phyloP scores from a whole-genome alignment of 2,797 vertebrate genomes.

The Yasuhikotakia modesta region DNA sequence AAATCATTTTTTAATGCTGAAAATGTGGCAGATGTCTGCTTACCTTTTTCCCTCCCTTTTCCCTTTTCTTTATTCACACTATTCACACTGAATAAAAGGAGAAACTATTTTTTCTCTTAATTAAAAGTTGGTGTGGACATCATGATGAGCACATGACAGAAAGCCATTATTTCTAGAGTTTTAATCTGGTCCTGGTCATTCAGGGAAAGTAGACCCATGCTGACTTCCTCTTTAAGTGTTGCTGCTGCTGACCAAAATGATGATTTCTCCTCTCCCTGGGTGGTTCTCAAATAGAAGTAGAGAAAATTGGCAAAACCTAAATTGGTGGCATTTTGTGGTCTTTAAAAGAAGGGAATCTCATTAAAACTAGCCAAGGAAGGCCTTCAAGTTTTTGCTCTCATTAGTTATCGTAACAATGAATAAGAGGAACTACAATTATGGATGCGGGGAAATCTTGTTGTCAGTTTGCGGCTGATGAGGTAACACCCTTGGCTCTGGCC shows the following conservation, averaged over 20 bases:
- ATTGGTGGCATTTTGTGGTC: constrained; percentile 96
- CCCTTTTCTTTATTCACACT: constrained; percentile 22
- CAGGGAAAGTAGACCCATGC: constrained; percentile 86
- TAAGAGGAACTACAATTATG: constrained; percentile 96
- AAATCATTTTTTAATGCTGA: not conserved
- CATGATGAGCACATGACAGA: constrained; percentile 85
- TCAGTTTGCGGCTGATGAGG: constrained; percentile 95
- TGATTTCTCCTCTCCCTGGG: constrained; percentile 84
- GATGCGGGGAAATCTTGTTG: constrained; percentile 94
- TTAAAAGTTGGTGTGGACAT: constrained; percentile 90
- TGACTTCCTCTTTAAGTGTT: constrained; percentile 93
- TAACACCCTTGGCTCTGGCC: constrained; percentile 84
- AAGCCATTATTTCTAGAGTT: constrained; percentile 93
- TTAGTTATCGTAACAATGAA: constrained; percentile 90
- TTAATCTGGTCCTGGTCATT: constrained; percentile 90
- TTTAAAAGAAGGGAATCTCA: constrained; percentile 91
- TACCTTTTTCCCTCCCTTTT: constrained; percentile 3
- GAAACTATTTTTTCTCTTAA: constrained; percentile 82
- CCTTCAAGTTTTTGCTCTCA: constrained; percentile 89
- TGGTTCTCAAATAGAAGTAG: constrained; percentile 90
- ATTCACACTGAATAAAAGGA: constrained; percentile 44
- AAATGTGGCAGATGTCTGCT: constrained; percentile 42
- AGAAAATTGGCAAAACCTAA: constrained; percentile 97
- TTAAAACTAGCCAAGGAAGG: constrained; percentile 87
- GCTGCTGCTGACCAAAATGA: constrained; percentile 87